Evolutionary conservation across 2,113 vertebrate species (phyloP), one percentile per base, ranked within the genome.

Genomic region (Ceyx margarethae): DNA sequence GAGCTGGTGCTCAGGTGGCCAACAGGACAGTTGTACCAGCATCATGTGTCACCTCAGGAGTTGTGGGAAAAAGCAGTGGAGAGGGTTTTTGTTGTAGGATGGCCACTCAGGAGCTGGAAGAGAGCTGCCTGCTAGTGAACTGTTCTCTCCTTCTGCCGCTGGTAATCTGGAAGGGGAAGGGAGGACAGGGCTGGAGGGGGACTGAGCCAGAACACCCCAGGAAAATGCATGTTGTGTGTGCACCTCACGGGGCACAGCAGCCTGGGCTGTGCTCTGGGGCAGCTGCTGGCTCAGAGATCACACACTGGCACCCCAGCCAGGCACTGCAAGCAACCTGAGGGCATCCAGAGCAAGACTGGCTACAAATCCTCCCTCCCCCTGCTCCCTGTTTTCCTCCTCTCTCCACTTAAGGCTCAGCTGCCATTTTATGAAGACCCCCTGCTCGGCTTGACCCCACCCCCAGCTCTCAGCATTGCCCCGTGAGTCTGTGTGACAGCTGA

Each of bases 121-220:
- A 28, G 10, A 58, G 73, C 25, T 50, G 66, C 42, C 46, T 10
- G 51, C 97, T 99, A 99, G 97, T 99, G 99, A 68, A 99, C 99
- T 5, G 99, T 99, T 95, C 99, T 98, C 86, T 99, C 99, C 97
- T 99, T 99, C 97, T 99, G 99, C 76, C 99, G 97, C 96, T 99
- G 99, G 97, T 99, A 99, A 95, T 99, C 99, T 99, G 93, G 81
- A 80, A 65, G 22, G 78, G 89, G 91, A 62, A 81, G 74, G 50
- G 87, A 92, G 73, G 33, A 58, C 43, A 72, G 29, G 23, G 69
- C 50, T 76, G 29, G 29, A 33, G 7, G 22, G 15, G 15, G 11
- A 71, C 21, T 18, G 5, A 23, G 9, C 46, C 42, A 73, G 29
- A 71, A 37, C 3, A 6, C 26, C 60, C 20, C 5, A 84, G 37